Base-by-base conservation (phyloP, 2,797 vertebrate species). In the Crenichthys baileyi region DNA sequence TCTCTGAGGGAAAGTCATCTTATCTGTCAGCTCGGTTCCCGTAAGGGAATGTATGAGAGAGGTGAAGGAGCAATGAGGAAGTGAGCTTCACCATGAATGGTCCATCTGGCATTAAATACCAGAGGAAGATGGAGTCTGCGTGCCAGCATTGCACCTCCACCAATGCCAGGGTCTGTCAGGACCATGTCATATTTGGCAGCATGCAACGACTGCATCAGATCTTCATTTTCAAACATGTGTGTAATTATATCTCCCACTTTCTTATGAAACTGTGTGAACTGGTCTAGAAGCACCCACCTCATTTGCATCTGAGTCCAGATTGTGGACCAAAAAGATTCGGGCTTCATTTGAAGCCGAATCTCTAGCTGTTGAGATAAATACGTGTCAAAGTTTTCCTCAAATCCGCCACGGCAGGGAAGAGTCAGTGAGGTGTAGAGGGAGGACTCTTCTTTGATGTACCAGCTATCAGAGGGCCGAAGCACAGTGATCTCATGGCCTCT, bases 401-500 rank as follows among this genome's bases (percentile, higher is more conserved):
- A 90, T 36, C 85, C 84, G 36, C 85, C 83, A 4, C 41, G 22
- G 29, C 82, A 53, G 36, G 84, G 44, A 12, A 94, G 13, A 0
- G 83, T 90, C 63, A 94, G 56, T 18, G 90, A 84, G 1, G 70
- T 87, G 84, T 94, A 95, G 55, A 87, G 46, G 56, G 89, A 75
- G 46, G 93, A 94, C 39, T 82, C 79, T 44, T 94, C 92, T 15
- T 73, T 84, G 71, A 94, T 91, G 82, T 94, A 95, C 93, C 94
- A 95, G 88, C 91, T 94, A 39, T 89, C 87, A 0, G 76, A 78
- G 0, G 90, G 26, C 5, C 89, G 83, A 41, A 94, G 12, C 72
- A 95, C 93, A 6, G 92, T 90, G 74, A 94, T 12, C 53, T 87
- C 18, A 0, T 94, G 94, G 36, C 91, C 93, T 77, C 83, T 88